Evolutionary conservation across 2,888 invertebrate genomes (phyloP).

Genomic region (Nudaria mundana): DNA sequence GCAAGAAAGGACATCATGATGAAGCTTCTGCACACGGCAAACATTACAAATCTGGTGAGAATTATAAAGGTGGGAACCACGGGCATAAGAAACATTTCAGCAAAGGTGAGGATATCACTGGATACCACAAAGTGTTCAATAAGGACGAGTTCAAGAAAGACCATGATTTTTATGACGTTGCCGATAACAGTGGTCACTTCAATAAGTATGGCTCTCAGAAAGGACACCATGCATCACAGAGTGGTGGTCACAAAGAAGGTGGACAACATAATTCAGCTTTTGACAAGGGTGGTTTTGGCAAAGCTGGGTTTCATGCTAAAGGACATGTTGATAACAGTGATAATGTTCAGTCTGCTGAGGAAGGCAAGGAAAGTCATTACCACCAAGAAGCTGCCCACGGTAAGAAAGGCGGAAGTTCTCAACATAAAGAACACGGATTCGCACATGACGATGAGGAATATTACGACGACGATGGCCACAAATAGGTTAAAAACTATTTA

Average conservation of each 20-base stretch:
- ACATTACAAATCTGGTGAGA: constrained; percentile 75
- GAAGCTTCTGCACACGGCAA: constrained; percentile 79
- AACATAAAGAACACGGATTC: constrained; percentile 72
- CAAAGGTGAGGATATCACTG: constrained; percentile 86
- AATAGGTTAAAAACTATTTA: constrained; percentile 32
- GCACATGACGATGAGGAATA: constrained; percentile 54
- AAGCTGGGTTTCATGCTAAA: constrained; percentile 80
- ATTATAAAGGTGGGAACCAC: constrained; percentile 79
- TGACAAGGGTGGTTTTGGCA: constrained; percentile 75
- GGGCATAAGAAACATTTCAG: constrained; percentile 82
- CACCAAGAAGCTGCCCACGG: constrained; percentile 77
- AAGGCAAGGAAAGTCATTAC: constrained; percentile 79
- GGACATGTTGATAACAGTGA: constrained; percentile 78
- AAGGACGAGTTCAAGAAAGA: constrained; percentile 90
- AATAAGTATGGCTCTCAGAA: constrained; percentile 83
- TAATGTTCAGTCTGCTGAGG: constrained; percentile 79
- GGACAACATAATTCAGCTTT: constrained; percentile 76
- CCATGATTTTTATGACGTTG: constrained; percentile 88
- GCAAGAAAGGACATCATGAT: constrained; percentile 77
- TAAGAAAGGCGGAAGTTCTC: constrained; percentile 73
- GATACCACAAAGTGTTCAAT: constrained; percentile 87
- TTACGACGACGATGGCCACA: constrained; percentile 41
- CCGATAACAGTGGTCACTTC: constrained; percentile 84
- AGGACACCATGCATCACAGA: constrained; percentile 75
- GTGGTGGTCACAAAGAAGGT: constrained; percentile 81